Base-by-base conservation (phyloP, 2,113 vertebrate genomes). In the Spermophilus dauricus region DNA sequence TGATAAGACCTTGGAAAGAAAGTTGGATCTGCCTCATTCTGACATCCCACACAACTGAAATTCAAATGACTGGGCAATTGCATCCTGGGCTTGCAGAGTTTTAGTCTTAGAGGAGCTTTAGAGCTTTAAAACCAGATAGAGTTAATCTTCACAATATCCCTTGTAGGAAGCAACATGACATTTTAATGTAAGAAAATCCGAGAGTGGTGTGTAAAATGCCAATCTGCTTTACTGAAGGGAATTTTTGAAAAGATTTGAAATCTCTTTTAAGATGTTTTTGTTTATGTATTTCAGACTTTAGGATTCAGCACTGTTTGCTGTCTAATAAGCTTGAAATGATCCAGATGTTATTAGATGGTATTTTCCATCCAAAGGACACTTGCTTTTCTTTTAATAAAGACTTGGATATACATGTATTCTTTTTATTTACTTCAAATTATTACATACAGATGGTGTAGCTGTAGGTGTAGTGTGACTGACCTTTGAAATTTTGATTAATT, bases 141-240 rank as follows among this genome's bases (percentile, higher is more conserved):
- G 75, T 89, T 96, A 91, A 95, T 91, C 94, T 96, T 97, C n/a
- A 48, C 63, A 77, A 87, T 84, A 96, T 93, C 88, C 76, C 58
- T 95, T 78, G 73, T 82, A 95, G 92, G 85, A 94, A 86, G 34
- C 81, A 94, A 95, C 86, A 96, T 95, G 95, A 88, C 77, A 96
- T 93, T 96, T 95, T 96, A 93, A 94, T 91, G 77, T 83, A 97
- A 58, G 88, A 94, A 89, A 97, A 93, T 96, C 84, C 94, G 97
- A 95, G 91, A 95, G 78, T 78, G 80, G 48, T 78, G 75, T 89
- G 48, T 80, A 89, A 97, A 94, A 96, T 61, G 77, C 77, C 94
- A 94, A 88, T 82, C 16, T 83, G 26, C 42, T 48, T 89, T 89
- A 76, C 53, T 86, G 34, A 67, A 94, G 73, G 45, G 39, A 93